Conservation (phyloP, 2,113 vertebrate species). For the Monarcha castaneiventris region DNA sequence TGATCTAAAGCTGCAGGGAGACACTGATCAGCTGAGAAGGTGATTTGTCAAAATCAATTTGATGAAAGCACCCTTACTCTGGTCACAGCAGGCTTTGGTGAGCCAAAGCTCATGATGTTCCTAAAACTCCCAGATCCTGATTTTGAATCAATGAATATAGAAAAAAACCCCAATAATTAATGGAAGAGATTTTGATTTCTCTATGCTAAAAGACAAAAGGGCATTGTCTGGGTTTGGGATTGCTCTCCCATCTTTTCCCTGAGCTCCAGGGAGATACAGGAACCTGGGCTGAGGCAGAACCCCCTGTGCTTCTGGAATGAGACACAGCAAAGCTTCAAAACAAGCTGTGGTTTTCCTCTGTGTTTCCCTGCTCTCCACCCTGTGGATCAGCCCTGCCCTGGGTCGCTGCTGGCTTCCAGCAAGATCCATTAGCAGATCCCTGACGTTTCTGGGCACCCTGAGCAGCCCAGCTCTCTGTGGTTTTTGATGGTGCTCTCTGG, state of each 20-base stretch:
- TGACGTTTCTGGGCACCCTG: not conserved
- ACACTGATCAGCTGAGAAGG: not conserved
- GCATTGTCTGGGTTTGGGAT: not conserved
- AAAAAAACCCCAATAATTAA: not conserved
- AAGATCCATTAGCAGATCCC: not conserved
- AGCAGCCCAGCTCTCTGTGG: not conserved
- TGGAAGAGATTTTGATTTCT: not conserved
- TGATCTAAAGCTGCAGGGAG: not conserved
- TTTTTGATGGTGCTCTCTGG: constrained; percentile 20
- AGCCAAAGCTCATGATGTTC: not conserved
- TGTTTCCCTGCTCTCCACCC: not conserved
- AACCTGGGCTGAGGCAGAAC: not conserved
- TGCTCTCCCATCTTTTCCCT: not conserved
- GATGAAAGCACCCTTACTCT: not conserved
- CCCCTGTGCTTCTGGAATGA: not conserved
- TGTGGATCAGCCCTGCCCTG: not conserved
- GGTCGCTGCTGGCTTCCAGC: not conserved
- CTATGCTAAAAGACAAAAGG: not conserved
- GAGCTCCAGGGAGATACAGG: not conserved
- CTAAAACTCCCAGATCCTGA: not conserved
- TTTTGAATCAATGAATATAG: not conserved
- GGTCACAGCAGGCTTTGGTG: not conserved
- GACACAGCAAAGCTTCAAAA: not conserved
- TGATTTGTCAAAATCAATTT: not conserved
- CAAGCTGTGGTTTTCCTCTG: not conserved